These are phyloP conservation scores for Pseudopipra pipra DNA, from an alignment of 2,113 vertebrate species.

Conservation along the genomic window DNA sequence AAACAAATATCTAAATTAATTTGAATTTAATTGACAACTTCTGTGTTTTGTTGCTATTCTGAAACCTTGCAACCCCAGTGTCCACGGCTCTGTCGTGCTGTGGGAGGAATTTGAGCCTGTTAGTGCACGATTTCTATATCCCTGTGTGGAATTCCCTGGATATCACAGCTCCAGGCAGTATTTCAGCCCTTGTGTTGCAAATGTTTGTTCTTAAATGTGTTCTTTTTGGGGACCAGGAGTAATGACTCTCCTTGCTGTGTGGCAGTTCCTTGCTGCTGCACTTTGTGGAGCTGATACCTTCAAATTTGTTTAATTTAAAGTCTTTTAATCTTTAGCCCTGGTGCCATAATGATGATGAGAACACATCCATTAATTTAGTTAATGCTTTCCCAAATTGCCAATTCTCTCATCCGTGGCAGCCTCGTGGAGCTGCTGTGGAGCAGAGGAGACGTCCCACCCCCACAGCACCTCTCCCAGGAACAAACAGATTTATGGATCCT, in stretches of 20 bases:
- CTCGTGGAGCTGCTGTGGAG: neutral
- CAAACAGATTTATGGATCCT: neutral
- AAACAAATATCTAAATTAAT: neutral
- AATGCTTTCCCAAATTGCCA: neutral
- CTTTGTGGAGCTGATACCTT: neutral
- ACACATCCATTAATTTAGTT: neutral
- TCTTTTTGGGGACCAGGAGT: neutral
- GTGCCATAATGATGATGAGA: neutral
- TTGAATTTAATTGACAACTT: neutral
- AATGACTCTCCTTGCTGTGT: neutral
- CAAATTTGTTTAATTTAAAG: neutral
- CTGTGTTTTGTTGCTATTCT: neutral
- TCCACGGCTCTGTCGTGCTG: fast-evolving
- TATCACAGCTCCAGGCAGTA: neutral
- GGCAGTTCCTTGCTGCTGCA: neutral
- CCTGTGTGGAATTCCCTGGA: neutral
- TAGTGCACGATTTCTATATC: neutral
- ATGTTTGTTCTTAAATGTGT: neutral
- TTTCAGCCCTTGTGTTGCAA: neutral
- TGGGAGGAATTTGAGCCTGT: neutral
- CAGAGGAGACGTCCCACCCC: neutral
- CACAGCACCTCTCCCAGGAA: neutral
- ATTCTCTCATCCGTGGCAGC: neutral
- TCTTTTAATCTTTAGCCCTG: neutral
- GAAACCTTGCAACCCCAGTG: neutral